Evolutionary conservation across 2,888 invertebrate species (phyloP).

Genomic region (Labia minor): DNA sequence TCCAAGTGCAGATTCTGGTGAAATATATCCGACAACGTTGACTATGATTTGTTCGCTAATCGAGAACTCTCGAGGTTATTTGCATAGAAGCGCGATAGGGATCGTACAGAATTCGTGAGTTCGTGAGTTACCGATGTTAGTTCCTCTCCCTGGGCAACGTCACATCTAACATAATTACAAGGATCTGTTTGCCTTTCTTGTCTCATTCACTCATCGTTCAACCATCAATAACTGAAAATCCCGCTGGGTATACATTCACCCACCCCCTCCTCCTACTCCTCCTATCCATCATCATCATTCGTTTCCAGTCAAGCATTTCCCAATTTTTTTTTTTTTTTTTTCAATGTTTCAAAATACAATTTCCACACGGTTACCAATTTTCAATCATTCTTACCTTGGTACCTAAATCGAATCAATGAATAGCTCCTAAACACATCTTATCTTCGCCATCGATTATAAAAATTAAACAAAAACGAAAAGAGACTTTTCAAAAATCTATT

Average conservation of each 20-base stretch:
- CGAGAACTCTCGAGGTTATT: not conserved
- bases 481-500: too few relatives aligned
- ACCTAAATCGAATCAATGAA: too few relatives aligned
- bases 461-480: too few relatives aligned
- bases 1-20: too few relatives aligned
- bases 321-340: not conserved
- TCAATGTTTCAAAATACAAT: not conserved
- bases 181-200: not conserved
- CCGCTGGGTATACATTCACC: not conserved
- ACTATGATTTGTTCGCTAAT: slow-evolving; percentile 4
- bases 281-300: not conserved
- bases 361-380: too few relatives aligned
- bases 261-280: not conserved
- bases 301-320: not conserved
- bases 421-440: too few relatives aligned
- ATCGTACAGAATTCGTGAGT: not conserved
- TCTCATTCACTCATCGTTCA: not conserved
- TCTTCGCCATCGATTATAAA: too few relatives aligned
- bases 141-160: not conserved
- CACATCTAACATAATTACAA: too few relatives aligned
- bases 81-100: not conserved
- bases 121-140: not conserved
- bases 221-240: slow-evolving; percentile 13
- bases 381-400: too few relatives aligned
- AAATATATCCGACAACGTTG: not conserved